Evolutionary conservation across 2,113 vertebrate species (phyloP).

Genomic region (Daubentonia madagascariensis): DNA sequence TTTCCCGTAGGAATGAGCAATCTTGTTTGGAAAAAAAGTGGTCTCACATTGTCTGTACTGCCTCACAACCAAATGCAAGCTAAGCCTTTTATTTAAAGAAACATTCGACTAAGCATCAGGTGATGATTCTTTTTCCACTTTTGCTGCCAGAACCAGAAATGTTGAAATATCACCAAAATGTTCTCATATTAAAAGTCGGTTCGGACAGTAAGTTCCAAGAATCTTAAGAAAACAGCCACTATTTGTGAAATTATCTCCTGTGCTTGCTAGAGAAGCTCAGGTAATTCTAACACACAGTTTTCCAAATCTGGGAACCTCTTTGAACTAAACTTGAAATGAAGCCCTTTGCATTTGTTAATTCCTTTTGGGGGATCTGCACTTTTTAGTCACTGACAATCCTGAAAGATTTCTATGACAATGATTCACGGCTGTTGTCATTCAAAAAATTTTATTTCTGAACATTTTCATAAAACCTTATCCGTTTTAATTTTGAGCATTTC

Average conservation of each 20-base stretch:
- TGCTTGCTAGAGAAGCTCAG: conserved; percentile 45
- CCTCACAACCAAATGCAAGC: conserved; percentile 51
- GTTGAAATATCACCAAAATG: conserved; percentile 59
- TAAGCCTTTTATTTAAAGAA: conserved; percentile 69
- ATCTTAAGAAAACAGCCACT: conserved; percentile 53
- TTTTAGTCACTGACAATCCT: neutral
- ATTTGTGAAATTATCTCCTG: conserved; percentile 12
- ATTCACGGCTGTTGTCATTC: neutral
- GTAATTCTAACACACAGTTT: conserved; percentile 9
- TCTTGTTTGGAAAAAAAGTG: conserved; percentile 51
- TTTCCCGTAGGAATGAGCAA: conserved; percentile 66
- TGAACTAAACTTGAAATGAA: neutral
- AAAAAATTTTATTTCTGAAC: neutral
- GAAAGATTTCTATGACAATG: neutral
- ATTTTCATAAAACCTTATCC: neutral
- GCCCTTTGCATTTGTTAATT: conserved; percentile 8
- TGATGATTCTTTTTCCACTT: conserved; percentile 61
- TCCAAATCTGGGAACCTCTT: neutral
- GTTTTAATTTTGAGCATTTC: conserved; percentile 8
- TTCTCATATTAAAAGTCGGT: conserved; percentile 62
- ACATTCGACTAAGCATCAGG: conserved; percentile 50
- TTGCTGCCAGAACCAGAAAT: conserved; percentile 67
- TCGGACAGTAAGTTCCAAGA: conserved; percentile 47
- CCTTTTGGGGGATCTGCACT: neutral
- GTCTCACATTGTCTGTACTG: conserved; percentile 23